Base-by-base conservation (phyloP, 2,113 vertebrate genomes). In the Cathartes aura region DNA sequence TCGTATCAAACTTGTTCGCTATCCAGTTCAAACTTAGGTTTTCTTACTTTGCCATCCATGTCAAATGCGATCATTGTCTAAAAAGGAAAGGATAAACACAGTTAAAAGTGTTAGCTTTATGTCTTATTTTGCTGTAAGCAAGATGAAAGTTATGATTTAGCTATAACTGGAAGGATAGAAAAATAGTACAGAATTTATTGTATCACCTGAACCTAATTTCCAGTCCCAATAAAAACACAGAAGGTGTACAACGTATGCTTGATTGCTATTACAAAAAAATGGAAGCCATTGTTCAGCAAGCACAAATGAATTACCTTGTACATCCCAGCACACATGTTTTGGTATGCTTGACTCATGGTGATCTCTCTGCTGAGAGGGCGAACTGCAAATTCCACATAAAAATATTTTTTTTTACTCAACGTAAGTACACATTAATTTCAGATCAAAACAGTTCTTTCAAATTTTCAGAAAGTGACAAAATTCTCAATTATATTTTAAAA, bases 261-360 rank as follows among this genome's bases (percentile, higher is more conserved):
- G 3, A 78, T 59, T 18, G 7, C 18, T 12, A 8, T 7, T 43
- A 58, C 13, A 29, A 64, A 87, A 82, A 72, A 40, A 58, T 1
- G 11, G 15, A 82, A 90, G 8, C n/a, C 38, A 4, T 36, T 29
- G 24, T 66, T 85, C 12, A 70, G 50, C 19, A 68, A 80, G 29
- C 24, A 78, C 20, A 64, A 76, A 43, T 20, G 12, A 55, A 76
- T 97, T 98, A 99, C 99, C 99, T 99, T 99, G 97, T 99, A 99
- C 99, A 99, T 99, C 85, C 99, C 99, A 91, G 99, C 99, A 81
- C 99, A 99, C 99, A 99, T 99, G 94, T 99, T 99, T 98, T 99
- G 99, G 97, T 99, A 99, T 0, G 99, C 99, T 94, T 99, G 99
- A 97, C 99, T 99, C 99, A 99, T 99, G 52, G 99, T 99, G 95